Base-by-base conservation (phyloP, 2,888 invertebrate species). In the Loripinus fragilis region DNA sequence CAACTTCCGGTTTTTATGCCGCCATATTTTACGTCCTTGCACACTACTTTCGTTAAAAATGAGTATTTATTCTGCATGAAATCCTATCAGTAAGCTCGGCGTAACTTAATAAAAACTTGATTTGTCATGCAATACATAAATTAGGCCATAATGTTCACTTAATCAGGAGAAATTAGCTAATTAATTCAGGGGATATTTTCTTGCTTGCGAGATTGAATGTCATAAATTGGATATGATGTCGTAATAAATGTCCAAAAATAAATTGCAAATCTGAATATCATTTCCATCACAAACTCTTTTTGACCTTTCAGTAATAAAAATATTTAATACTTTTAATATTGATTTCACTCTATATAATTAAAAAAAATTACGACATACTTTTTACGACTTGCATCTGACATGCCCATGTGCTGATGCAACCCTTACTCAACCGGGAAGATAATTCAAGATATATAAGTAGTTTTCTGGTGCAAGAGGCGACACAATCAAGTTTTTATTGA, bases 1-100 rank as follows among this genome's bases (percentile, higher is more conserved):
- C 83, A 76, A 81, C 80, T 78, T 83, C 83, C 83, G 83, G 78
- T 76, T 81, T n/a, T 45, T 68, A 45, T 42, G 78, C 83, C 80
- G 83, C 83, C 83, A 83, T 83, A 68, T 76, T 83, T 83, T 81
- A 75, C 71, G 70, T 83, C 71, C 55, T 80, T 80, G 45, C 42
- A 64, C 30, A 42, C 38, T 66, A 80, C 76, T 38, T 80, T 77
- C 28, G n/a, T 15, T 23, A 23, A 5, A 33, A 23, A 60, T 2
- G 17, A 17, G 60, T 10, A 2, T 60, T 23, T n/a, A 33, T 10
- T 5, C 33, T 33, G 28, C 60, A 8, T 33, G 3, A 17, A 60
- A 60, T 33, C 33, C 60, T 33, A 60, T 20, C 17, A 33, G 30
- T 60, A 7, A 2, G 17, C 33, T 60, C 33, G 30, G 30, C 10